Percentiles rank a stretch among this genome's conserved stretches.
These are phyloP conservation scores for Heteronetta atricapilla DNA, from an alignment of 2,113 vertebrate genomes.

Conservation along the genomic window DNA sequence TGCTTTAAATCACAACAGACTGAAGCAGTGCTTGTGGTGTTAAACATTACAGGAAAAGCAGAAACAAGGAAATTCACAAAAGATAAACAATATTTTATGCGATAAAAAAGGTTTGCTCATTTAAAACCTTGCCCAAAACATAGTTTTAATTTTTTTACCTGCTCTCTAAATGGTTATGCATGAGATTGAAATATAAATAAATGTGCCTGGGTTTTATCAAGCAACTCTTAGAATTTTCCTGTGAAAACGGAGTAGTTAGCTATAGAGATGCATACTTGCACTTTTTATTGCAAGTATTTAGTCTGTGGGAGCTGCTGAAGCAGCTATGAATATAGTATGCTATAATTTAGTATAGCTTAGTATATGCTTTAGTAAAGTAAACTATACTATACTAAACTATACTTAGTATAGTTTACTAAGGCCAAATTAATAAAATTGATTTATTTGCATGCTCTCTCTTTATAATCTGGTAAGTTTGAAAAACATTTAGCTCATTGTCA, in stretches of 20 bases:
- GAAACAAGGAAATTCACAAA: background rate
- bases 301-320: background rate
- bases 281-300: background rate
- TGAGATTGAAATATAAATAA: background rate
- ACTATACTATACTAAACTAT: too few species aligned
- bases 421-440: background rate
- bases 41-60: background rate
- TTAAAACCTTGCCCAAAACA: background rate
- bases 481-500: background rate
- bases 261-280: background rate
- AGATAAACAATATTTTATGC: background rate
- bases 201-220: background rate
- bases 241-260: background rate
- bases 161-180: background rate
- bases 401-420: background rate
- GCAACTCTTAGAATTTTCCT: background rate
- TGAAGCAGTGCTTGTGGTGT: background rate
- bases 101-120: background rate
- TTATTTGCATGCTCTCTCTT: background rate
- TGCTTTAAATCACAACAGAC: background rate
- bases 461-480: background rate
- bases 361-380: too few species aligned
- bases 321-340: background rate
- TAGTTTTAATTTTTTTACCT: background rate
- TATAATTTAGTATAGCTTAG: background rate